Base-by-base conservation (phyloP, 2,888 invertebrate genomes). In the Gymnoscelis rufifasciata region DNA sequence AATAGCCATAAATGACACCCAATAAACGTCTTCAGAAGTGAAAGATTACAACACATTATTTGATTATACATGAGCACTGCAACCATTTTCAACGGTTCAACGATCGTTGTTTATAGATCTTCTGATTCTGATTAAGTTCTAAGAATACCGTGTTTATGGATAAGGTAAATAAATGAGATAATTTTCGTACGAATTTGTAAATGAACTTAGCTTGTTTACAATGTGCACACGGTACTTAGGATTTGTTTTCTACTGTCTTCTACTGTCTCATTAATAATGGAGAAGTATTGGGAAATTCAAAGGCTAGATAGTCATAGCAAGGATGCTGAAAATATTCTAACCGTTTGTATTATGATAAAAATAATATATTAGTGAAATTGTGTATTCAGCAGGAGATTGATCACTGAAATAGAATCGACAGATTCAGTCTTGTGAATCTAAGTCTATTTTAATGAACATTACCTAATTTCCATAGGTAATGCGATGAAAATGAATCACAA, bases 401-500 rank as follows among this genome's bases (percentile, higher is more conserved):
- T 49, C 33, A 41, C 38, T 38, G 40, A 47, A 48, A 40, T 29
- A 33, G 31, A 47, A 45, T 41, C 45, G 40, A 33, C 14, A 12
- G 44, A 46, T 47, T 38, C 42, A 47, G 43, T 47, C 42, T 46
- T 49, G 50, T 43, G 37, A 38, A 55, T 27, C 27, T 1, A 5
- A 5, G 19, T 19, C 5, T 19, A 19, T 19, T 19, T 19, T 43
- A 43, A 38, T 47, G 3, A 29, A 43, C 19, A 42, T 55, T 52
- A 50, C 51, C 39, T 44, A 49, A 56, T 51, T 43, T 38, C 11
- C 15, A 27, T 23, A 48, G 33, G 54, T 52, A 53, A 55, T 45
- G 26, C 44, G 45, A 56, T 51, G 48, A 48, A 47, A 59, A 60
- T 72, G 72, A 74, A 63, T 73, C 68, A 74, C 57, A 51, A 52